Evolutionary conservation across 92 coral and sea anemone species (phyloP).

Genomic region (Palythoa grandiflora): DNA sequence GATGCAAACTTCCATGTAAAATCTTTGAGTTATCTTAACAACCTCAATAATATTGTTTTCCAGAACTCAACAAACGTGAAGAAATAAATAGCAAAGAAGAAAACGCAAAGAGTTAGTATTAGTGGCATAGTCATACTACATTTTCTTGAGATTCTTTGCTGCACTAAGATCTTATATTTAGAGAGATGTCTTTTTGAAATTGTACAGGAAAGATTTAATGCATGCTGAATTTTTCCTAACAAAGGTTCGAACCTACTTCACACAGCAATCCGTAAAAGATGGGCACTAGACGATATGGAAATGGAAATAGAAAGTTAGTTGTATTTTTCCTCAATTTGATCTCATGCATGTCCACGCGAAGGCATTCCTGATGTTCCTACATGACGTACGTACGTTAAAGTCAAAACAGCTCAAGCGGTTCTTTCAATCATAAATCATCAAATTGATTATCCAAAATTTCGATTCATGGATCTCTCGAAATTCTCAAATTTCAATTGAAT

Average conservation of each 20-base stretch:
- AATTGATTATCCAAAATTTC: too few relatives aligned
- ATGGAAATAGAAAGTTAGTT: not conserved
- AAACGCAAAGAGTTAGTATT: constrained; percentile 28
- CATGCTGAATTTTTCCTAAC: constrained; percentile 32
- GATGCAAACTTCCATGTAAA: not conserved
- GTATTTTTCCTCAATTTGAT: too few relatives aligned
- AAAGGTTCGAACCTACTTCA: not conserved
- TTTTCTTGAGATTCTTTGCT: not conserved
- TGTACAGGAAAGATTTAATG: not conserved
- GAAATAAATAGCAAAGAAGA: constrained; percentile 24
- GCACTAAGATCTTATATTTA: not conserved
- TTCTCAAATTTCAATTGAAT: too few relatives aligned
- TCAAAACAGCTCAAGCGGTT: too few relatives aligned
- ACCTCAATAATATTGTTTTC: not conserved
- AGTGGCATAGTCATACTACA: not conserved
- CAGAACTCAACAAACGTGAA: constrained; percentile 22
- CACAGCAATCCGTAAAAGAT: constrained; percentile 38
- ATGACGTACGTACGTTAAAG: too few relatives aligned
- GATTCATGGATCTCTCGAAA: too few relatives aligned
- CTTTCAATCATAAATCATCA: too few relatives aligned
- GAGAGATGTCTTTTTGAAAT: not conserved
- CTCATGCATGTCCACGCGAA: too few relatives aligned
- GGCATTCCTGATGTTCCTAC: too few relatives aligned
- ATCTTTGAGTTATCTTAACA: not conserved
- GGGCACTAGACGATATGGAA: constrained; percentile 34